A percentile compares a stretch with the other conserved stretches of the same genome.
These are phyloP conservation scores for Meliscaeva auricollis DNA, from an alignment of 2,888 invertebrate species.

Conservation along the genomic window DNA sequence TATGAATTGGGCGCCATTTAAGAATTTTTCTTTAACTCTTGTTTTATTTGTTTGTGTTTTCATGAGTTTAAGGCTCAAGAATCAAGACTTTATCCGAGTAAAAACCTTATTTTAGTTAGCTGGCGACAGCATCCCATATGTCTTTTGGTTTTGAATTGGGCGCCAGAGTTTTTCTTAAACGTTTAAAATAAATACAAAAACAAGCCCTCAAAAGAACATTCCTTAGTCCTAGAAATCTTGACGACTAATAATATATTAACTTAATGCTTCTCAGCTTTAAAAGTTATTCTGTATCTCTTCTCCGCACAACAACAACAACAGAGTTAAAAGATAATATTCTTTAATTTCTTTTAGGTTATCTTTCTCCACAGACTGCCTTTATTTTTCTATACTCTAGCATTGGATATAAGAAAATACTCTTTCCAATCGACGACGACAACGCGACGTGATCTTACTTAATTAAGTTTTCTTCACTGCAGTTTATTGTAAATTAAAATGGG, in stretches of 20 bases:
- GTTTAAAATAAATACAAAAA: background rate
- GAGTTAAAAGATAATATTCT: constrained; percentile 10
- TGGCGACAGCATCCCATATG: background rate
- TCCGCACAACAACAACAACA: background rate
- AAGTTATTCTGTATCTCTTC: background rate
- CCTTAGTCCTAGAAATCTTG: background rate
- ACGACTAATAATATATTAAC: background rate
- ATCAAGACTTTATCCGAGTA: too few relatives aligned
- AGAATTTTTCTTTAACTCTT: too few relatives aligned
- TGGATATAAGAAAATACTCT: constrained; percentile 12
- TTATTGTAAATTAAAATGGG: constrained; percentile 51
- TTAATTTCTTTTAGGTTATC: constrained; percentile 8
- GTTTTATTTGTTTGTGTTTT: too few relatives aligned
- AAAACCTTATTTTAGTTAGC: background rate
- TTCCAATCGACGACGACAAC: constrained; percentile 2
- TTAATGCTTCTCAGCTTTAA: constrained; percentile 7
- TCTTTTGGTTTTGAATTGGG: background rate
- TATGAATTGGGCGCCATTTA: too few relatives aligned
- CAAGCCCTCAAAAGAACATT: background rate
- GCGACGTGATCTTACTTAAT: constrained; percentile 44
- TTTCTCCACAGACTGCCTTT: background rate
- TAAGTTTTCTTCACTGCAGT: constrained; percentile 40
- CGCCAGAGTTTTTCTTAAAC: background rate
- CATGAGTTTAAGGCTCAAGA: too few relatives aligned
- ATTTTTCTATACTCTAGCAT: background rate